These are phyloP conservation scores for Parazoanthus atlanticus DNA, from an alignment of 92 coral and sea anemone species.

Conservation along the genomic window DNA sequence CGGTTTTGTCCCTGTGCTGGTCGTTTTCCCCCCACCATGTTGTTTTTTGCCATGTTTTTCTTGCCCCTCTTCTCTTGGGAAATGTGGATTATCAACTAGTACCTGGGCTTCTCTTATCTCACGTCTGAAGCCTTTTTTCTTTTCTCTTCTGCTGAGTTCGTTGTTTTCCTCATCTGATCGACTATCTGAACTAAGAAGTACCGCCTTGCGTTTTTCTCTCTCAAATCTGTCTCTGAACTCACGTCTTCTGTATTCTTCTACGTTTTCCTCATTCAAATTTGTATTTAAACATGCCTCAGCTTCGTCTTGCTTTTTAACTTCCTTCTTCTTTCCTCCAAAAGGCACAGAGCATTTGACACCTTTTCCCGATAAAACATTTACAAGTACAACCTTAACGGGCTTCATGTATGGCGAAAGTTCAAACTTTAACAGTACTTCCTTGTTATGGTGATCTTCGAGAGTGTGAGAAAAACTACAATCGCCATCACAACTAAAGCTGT, in stretches of 20 bases:
- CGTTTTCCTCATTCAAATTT: background rate
- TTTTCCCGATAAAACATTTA: slow-evolving; percentile 14
- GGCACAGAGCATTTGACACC: background rate
- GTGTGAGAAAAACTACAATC: slow-evolving; percentile 44
- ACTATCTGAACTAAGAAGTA: background rate
- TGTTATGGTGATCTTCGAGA: slow-evolving; percentile 33
- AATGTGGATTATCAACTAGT: background rate
- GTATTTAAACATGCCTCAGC: background rate
- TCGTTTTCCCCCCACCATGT: background rate
- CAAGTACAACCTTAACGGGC: slow-evolving; percentile 7
- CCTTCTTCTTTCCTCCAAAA: slow-evolving; percentile 2
- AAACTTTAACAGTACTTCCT: slow-evolving; percentile 31
- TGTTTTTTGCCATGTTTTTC: slow-evolving; percentile 11
- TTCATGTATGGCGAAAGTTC: slow-evolving; percentile 21
- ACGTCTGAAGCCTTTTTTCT: background rate
- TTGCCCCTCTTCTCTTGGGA: background rate
- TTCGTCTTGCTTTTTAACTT: background rate
- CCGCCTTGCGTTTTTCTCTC: too few relatives aligned
- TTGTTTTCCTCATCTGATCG: background rate
- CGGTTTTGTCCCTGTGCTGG: background rate
- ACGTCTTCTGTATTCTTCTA: background rate
- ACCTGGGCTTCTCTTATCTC: background rate
- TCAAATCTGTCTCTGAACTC: too few relatives aligned
- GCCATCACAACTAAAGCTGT: slow-evolving; percentile 22
- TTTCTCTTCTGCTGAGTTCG: background rate